Evolutionary conservation across 2,888 invertebrate species (phyloP).

Genomic region (Apotomis betuletana): DNA sequence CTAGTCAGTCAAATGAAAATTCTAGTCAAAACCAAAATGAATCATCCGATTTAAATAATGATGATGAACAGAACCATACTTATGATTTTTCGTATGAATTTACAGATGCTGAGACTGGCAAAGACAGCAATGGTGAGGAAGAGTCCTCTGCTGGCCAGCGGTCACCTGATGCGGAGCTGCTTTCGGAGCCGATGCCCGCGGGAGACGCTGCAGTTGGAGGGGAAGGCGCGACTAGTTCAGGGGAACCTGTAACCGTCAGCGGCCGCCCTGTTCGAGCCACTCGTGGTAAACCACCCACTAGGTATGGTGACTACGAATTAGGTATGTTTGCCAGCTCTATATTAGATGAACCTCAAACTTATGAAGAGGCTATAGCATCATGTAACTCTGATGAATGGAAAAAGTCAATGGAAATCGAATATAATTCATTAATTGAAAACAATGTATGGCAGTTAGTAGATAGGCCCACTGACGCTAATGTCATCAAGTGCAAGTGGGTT

Average conservation of each 20-base stretch:
- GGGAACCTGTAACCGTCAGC: constrained; percentile 3
- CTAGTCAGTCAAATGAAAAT: constrained; percentile 16
- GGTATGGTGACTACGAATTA: constrained; percentile 23
- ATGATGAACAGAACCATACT: constrained; percentile 11
- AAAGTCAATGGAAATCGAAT: constrained; percentile 39
- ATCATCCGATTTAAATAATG: neutral
- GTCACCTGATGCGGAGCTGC: neutral
- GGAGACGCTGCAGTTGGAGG: constrained; percentile 16
- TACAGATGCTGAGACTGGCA: constrained; percentile 25
- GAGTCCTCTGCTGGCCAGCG: constrained; percentile 15
- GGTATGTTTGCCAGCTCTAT: constrained; percentile 21
- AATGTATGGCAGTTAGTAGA: constrained; percentile 35
- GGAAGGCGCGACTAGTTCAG: constrained; percentile 21
- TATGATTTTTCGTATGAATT: constrained; percentile 22
- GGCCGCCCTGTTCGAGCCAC: constrained; percentile 15
- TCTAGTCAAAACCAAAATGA: constrained; percentile 7
- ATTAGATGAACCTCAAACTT: constrained; percentile 23
- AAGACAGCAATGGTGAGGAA: constrained; percentile 3
- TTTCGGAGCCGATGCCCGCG: neutral
- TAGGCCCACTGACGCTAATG: constrained; percentile 28
- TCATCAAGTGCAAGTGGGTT: constrained; percentile 44
- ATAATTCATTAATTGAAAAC: constrained; percentile 39
- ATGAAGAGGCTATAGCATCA: constrained; percentile 15
- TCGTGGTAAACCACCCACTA: constrained; percentile 17
- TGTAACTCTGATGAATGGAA: constrained; percentile 32